Evolutionary conservation across 2,888 invertebrate species (phyloP).

Genomic region (Drosophila formosana): DNA sequence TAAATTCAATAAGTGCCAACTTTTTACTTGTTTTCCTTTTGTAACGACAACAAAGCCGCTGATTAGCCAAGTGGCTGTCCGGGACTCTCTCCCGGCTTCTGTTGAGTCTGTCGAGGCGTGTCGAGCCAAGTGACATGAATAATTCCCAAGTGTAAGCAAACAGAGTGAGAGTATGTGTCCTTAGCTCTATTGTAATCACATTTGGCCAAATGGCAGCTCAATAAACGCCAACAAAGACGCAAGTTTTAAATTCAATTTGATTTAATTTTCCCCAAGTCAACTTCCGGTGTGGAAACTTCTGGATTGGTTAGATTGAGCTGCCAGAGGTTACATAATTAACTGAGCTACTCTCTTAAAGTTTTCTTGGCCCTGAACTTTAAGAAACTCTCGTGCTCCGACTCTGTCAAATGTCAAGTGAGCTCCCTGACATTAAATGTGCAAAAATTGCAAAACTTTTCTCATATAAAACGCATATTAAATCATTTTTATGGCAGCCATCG

Average conservation of each 20-base stretch:
- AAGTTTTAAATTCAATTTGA: slow-evolving; percentile 75
- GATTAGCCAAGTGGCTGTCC: slow-evolving; percentile 61
- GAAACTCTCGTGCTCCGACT: slow-evolving; percentile 3
- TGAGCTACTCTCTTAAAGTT: slow-evolving; percentile 31
- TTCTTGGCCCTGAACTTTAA: slow-evolving; percentile 7
- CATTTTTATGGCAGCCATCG: slow-evolving; percentile 72
- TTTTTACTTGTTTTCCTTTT: slow-evolving; percentile 36
- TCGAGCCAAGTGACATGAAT: slow-evolving; percentile 64
- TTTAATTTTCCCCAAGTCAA: slow-evolving; percentile 63
- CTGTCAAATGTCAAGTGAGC: slow-evolving; percentile 69
- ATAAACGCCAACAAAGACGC: slow-evolving; percentile 46
- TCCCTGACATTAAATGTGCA: slow-evolving; percentile 66
- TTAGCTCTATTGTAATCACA: slow-evolving; percentile 67
- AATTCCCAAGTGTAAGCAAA: slow-evolving; percentile 57
- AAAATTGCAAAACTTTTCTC: slow-evolving; percentile 81
- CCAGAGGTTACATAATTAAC: slow-evolving; percentile 48
- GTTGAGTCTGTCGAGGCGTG: slow-evolving; percentile 12
- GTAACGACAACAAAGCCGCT: slow-evolving; percentile 64
- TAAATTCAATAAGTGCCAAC: slow-evolving; percentile 67
- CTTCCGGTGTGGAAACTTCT: slow-evolving; percentile 28
- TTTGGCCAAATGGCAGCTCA: slow-evolving; percentile 66
- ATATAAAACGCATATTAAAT: slow-evolving; percentile 79
- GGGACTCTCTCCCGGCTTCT: slow-evolving; percentile 6
- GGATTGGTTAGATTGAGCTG: slow-evolving; percentile 26
- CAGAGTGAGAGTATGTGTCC: background rate